Percentiles rank a stretch among this genome's conserved stretches.
These are phyloP conservation scores for Gymnocheta viridis DNA, from an alignment of 2,888 invertebrate species.

Conservation along the genomic window DNA sequence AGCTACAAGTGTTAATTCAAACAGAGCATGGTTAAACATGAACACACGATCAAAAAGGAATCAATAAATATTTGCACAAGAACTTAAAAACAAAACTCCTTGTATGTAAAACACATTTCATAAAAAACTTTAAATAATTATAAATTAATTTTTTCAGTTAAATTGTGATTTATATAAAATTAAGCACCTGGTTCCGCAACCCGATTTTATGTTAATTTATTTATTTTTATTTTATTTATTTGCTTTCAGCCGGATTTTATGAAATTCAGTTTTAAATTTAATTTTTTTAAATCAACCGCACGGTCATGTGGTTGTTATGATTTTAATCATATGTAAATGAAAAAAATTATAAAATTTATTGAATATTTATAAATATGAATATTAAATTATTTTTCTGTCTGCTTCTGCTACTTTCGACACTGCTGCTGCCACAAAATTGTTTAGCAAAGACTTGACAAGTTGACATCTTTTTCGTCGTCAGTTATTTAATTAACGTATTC, in stretches of 20 bases:
- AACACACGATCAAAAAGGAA: constrained; percentile 3
- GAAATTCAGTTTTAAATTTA: background rate
- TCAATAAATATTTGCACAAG: constrained; percentile 2
- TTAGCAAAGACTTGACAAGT: constrained; percentile 37
- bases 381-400: constrained; percentile 16
- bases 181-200: constrained; percentile 2
- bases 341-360: constrained; percentile 24
- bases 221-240: background rate
- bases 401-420: background rate
- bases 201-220: constrained; percentile 26
- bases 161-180: background rate
- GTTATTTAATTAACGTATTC: constrained; percentile 55
- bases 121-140: background rate
- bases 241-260: constrained; percentile 13
- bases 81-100: background rate
- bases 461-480: constrained; percentile 40
- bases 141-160: background rate
- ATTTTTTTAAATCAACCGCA: background rate
- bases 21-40: background rate
- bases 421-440: background rate
- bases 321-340: constrained; percentile 37
- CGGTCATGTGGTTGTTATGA: constrained; percentile 30
- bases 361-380: constrained; percentile 43
- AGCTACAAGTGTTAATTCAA: background rate
- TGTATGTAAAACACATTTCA: background rate